Conservation (phyloP, 2,113 vertebrate species). For the Hemicordylus capensis region DNA sequence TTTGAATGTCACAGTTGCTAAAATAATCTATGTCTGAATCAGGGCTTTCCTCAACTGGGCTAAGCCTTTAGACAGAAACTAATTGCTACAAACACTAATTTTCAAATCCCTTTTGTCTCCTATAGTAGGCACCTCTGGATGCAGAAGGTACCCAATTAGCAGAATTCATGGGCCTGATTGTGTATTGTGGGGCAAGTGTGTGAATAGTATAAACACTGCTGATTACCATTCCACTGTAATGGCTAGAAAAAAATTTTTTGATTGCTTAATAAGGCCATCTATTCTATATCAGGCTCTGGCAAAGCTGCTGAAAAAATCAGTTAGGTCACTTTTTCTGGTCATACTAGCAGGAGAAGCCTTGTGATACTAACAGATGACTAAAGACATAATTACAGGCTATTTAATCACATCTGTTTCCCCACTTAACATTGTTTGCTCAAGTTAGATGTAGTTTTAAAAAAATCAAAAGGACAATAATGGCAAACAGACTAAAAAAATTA, state of each 20-base stretch:
- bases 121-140: slow-evolving; percentile 80
- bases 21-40: slow-evolving; percentile 80
- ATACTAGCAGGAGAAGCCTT: slow-evolving; percentile 78
- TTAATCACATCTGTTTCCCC: slow-evolving; percentile 81
- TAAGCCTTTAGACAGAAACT: slow-evolving; percentile 81
- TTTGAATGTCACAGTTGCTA: slow-evolving; percentile 76
- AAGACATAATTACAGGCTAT: slow-evolving; percentile 83
- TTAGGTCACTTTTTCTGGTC: slow-evolving; percentile 83
- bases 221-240: slow-evolving; percentile 81
- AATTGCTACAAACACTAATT: slow-evolving; percentile 86
- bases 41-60: slow-evolving; percentile 76
- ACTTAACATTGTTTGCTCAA: slow-evolving; percentile 85
- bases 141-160: slow-evolving; percentile 85
- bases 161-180: slow-evolving; percentile 87
- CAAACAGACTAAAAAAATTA: slow-evolving; percentile 79
- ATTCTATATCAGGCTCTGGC: slow-evolving; percentile 78
- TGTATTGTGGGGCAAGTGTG: slow-evolving; percentile 80
- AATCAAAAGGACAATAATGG: slow-evolving; percentile 80
- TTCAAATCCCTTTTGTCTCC: slow-evolving; percentile 82
- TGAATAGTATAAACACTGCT: slow-evolving; percentile 81
- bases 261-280: slow-evolving; percentile 85
- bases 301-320: slow-evolving; percentile 80
- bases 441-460: slow-evolving; percentile 81
- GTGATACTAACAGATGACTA: slow-evolving; percentile 80
- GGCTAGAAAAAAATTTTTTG: slow-evolving; percentile 74